Base-by-base conservation (phyloP, 1,140 invertebrate species). In the Calliphora vicina region DNA sequence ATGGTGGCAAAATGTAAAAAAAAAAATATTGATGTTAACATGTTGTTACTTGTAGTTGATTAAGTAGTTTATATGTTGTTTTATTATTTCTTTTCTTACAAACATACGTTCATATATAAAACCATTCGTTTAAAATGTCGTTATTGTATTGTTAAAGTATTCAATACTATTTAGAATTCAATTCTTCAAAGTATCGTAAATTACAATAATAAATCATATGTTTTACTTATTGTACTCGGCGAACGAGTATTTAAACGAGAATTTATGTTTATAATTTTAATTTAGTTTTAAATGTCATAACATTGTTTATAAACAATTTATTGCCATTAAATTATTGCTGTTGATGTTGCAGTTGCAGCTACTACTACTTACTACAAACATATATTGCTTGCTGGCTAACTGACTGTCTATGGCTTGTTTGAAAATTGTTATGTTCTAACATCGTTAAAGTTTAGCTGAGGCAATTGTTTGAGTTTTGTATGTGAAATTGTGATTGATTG, bases 201-300 rank as follows among this genome's bases (percentile, higher is more conserved):
- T 67, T 67, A 67, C 45, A 57, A 57, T 67, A 67, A 67, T 67
- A 67, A 67, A 67, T 67, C 57, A 67, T 67, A 67, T 67, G 57
- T 67, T 67, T 67, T 15, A 17, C 45, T 17, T 57, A 17, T 57
- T n/a, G 2, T 12, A 17, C 45, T 57, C 17, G 13, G 45, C 2
- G 10, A 5, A 1, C 2, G 10, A 15, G 45, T 1, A 15, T 2
- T 20, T 20, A 67, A 67, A 67, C 57, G 23, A 67, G 57, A 23
- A 67, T 67, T 67, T 67, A 67, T 67, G 57, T 67, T 67, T 67
- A 67, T 67, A 67, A 67, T 67, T n/a, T 67, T 67, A 67, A 67
- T 67, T 67, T 23, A 67, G 57, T 67, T 67, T 67, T 67, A 67
- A 67, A 67, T 67, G 57, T 67, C 57, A 67, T 67, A 67, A 67